Conservation (phyloP, 2,113 vertebrate species). For the Lepus europaeus region DNA sequence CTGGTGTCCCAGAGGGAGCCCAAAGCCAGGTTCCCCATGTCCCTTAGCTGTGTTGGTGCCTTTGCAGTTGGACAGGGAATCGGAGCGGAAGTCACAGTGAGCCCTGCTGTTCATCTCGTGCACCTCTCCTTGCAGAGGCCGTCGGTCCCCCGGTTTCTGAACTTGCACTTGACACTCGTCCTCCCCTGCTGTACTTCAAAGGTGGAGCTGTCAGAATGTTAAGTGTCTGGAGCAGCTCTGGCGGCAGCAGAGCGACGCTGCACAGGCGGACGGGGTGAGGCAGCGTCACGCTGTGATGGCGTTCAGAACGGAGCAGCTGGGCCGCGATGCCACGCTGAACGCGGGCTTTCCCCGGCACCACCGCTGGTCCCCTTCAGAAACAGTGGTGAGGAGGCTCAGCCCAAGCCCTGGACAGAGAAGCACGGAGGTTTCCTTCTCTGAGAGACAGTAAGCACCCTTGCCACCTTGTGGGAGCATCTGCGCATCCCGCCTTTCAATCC, state of each 20-base stretch:
- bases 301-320: not conserved
- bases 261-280: not conserved
- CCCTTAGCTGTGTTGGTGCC: not conserved
- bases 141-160: not conserved
- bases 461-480: not conserved
- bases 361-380: not conserved
- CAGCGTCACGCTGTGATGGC: not conserved
- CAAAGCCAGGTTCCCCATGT: not conserved
- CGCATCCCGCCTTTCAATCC: not conserved
- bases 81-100: not conserved
- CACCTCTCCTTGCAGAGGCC: not conserved
- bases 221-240: not conserved
- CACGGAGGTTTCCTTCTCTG: not conserved
- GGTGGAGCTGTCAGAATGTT: not conserved
- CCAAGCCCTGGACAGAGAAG: not conserved
- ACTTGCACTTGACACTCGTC: slow-evolving; percentile 9
- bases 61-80: not conserved
- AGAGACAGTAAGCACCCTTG: not conserved
- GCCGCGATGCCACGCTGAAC: not conserved
- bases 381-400: not conserved
- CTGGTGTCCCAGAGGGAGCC: rapidly evolving
- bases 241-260: not conserved
- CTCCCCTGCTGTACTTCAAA: slow-evolving; percentile 37
- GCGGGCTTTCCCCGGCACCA: not conserved
- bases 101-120: not conserved